Conservation (phyloP, 2,797 vertebrate genomes). For the Pampus argenteus region DNA sequence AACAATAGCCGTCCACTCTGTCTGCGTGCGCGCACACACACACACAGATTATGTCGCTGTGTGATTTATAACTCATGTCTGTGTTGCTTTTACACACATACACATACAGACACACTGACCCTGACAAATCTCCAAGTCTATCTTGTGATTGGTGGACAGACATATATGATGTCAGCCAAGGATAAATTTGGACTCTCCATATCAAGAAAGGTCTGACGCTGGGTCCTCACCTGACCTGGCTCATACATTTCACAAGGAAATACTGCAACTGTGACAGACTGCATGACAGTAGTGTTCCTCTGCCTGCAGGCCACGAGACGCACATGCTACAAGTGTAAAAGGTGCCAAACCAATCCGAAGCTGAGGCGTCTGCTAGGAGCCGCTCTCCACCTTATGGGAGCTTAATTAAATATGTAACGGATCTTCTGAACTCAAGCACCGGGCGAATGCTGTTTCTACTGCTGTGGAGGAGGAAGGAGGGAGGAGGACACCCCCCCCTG, state of each 20-base stretch:
- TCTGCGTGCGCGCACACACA: conserved; percentile 31
- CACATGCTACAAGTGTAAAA: conserved; percentile 9
- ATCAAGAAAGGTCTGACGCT: conserved; percentile 43
- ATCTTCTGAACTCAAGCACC: conserved; percentile 43
- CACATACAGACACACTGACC: conserved; percentile 38
- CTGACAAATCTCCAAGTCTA: conserved; percentile 49
- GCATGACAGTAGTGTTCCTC: neutral
- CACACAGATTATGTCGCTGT: conserved; percentile 47
- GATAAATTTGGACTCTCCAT: conserved; percentile 72
- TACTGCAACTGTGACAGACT: conserved; percentile 21
- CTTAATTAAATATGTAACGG: conserved; percentile 65
- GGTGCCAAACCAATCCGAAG: conserved; percentile 37
- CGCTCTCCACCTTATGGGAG: conserved; percentile 24
- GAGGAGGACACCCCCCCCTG: neutral
- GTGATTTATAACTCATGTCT: conserved; percentile 63
- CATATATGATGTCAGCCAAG: conserved; percentile 44
- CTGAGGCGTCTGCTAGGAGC: conserved; percentile 19
- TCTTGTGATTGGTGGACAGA: conserved; percentile 59
- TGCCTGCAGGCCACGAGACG: conserved; percentile 2
- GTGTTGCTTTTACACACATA: conserved; percentile 44
- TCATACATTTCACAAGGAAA: conserved; percentile 39
- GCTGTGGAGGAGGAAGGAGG: neutral
- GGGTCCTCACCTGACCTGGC: conserved; percentile 55
- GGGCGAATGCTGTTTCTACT: conserved; percentile 18
- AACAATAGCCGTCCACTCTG: conserved; percentile 69